A percentile compares a stretch with the other conserved stretches of the same genome.
Evolutionary conservation across 2,888 invertebrate species (phyloP).

Genomic region (Sabellastarte sp.): DNA sequence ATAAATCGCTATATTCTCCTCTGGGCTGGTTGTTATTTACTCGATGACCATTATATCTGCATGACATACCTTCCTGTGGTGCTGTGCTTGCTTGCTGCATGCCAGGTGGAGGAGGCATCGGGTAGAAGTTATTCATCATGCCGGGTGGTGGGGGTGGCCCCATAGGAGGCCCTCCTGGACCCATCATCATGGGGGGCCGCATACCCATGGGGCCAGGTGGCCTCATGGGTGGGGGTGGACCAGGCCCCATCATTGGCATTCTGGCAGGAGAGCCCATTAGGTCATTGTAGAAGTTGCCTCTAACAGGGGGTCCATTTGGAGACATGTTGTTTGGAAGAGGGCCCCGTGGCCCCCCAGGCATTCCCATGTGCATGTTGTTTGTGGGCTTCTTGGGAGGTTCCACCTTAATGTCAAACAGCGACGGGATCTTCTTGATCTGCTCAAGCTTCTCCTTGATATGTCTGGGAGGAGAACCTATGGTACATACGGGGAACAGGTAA

Average conservation of each 20-base stretch:
- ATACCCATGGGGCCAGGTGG: not conserved
- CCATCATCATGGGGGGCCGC: slow-evolving; percentile 11
- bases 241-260: slow-evolving; percentile 2
- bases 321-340: not conserved
- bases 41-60: too few species aligned
- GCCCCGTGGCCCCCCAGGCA: not conserved
- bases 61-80: not conserved
- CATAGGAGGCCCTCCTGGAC: slow-evolving; percentile 7
- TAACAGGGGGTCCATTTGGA: not conserved
- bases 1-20: too few species aligned
- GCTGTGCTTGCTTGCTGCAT: not conserved
- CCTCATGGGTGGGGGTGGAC: not conserved
- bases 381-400: not conserved
- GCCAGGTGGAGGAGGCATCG: slow-evolving; percentile 1
- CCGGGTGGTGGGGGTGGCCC: not conserved
- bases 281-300: slow-evolving; percentile 12
- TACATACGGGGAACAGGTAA: too few species aligned
- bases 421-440: slow-evolving; percentile 52
- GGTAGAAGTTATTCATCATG: not conserved
- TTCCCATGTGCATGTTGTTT: slow-evolving; percentile 4
- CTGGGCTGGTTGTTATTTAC: too few species aligned
- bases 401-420: slow-evolving; percentile 53
- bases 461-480: not conserved
- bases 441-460: slow-evolving; percentile 1
- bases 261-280: slow-evolving; percentile 5